A percentile compares a stretch with the other conserved stretches of the same genome.
Conservation (phyloP, 2,888 invertebrate species). For the Aspidapion aeneum region DNA sequence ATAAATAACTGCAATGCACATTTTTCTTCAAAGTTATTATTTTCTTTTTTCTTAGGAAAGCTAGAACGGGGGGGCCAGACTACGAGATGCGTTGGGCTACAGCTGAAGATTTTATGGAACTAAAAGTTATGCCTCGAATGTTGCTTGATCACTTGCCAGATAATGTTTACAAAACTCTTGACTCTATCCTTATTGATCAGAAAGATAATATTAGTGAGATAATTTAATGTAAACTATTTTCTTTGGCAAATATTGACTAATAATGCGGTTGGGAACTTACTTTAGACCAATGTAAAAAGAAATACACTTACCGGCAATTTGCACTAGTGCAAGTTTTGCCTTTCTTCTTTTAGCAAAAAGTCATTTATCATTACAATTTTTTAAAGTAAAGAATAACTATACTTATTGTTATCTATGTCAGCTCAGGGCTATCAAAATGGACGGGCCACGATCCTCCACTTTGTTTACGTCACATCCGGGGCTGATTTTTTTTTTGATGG, state of each 20-base stretch:
- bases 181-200: conserved; percentile 57
- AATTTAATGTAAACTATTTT: conserved; percentile 21
- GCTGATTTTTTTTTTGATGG: no score
- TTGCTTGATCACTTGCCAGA: conserved; percentile 83
- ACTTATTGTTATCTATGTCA: no score
- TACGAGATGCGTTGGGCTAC: conserved; percentile 79
- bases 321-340: not conserved
- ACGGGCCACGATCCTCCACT: no score
- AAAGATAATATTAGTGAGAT: conserved; percentile 42
- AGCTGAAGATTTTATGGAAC: conserved; percentile 75
- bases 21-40: no score
- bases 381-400: no score
- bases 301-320: not conserved
- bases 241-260: no score
- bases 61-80: conserved; percentile 59
- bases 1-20: no score
- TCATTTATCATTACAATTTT: no score
- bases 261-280: no score
- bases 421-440: no score
- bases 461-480: no score
- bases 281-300: not conserved
- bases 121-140: conserved; percentile 83
- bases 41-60: conserved; percentile 57
- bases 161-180: conserved; percentile 67
- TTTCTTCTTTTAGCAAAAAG: no score